phyloP scores from a whole-genome alignment of 2,888 invertebrate genomes.

The Aquatica leii region DNA sequence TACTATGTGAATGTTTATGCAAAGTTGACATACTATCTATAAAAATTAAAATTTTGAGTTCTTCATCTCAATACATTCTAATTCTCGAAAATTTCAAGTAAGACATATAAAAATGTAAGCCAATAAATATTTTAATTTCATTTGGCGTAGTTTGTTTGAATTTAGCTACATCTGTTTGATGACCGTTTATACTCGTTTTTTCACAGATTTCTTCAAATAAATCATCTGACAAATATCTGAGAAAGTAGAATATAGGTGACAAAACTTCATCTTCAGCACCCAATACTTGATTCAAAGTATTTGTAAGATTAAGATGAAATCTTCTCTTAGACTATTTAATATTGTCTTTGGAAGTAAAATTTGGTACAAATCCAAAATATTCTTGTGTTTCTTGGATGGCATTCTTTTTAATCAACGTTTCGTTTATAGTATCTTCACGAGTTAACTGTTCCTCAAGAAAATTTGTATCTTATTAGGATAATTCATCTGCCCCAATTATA shows the following conservation, averaged over 20 bases:
- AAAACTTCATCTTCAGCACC: neutral
- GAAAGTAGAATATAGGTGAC: neutral
- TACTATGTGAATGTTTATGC: too few species aligned
- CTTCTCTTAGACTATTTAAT: neutral
- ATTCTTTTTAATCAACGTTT: neutral
- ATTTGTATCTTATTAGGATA: constrained; percentile 4
- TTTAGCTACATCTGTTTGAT: neutral
- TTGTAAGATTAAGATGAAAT: too few species aligned
- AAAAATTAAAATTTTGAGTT: too few species aligned
- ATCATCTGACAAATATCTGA: neutral
- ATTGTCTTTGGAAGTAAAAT: constrained; percentile 14
- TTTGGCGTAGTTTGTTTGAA: constrained; percentile 2
- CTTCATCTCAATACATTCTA: too few species aligned
- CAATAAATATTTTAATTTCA: too few species aligned
- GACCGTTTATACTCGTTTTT: neutral
- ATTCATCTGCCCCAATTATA: constrained; percentile 1
- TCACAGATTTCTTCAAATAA: neutral
- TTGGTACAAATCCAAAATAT: constrained; percentile 5
- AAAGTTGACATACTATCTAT: too few species aligned
- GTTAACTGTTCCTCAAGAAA: neutral
- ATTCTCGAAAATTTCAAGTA: too few species aligned
- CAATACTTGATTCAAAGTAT: too few species aligned
- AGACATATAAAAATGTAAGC: too few species aligned
- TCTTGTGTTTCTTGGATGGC: neutral
- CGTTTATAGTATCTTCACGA: neutral